Base-by-base conservation (phyloP, 2,113 vertebrate species). In the Pelobates fuscus region DNA sequence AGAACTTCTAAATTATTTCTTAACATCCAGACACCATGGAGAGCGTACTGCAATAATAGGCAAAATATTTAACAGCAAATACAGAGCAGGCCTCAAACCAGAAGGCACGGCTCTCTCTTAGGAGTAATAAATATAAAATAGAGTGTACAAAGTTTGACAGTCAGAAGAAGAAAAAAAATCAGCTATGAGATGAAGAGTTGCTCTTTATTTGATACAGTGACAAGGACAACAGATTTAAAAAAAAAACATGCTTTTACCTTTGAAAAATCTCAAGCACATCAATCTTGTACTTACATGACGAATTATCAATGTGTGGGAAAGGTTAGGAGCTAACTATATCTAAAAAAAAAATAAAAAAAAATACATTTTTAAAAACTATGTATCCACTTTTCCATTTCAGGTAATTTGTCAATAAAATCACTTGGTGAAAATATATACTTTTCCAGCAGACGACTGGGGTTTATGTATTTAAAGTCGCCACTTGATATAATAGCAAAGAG, bases 181-280 rank as follows among this genome's bases (percentile, higher is more conserved):
- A 55, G 68, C 52, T 71, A 1, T 58, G 37, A 2, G 78, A 84
- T 78, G 72, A 64, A 75, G 72, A 75, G 64, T 63, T 30, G 72
- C 72, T 67, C 63, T 75, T 75, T 67, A 75, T 75, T 75, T 67
- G 23, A 68, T 61, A 37, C 26, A 3, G 25, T 30, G 32, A 67
- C 52, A 70, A 73, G 76, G 70, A 77, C 30, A 64, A 70, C 76
- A 62, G 49, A 67, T 24, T 78, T 65, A 5, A 30, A 32, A 63
- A 63, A 37, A 54, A 67, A 75, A 68, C 64, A 52, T 46, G 73
- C 21, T 67, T 60, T 68, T 49, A 61, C 73, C 41, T 68, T 49
- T 43, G 20, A 81, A 60, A 78, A 80, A 72, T 2, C 2, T 46
- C 3, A 70, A 57, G 27, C 70, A 78, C 69, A 71, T 7, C 26